A percentile compares a stretch with the other conserved stretches of the same genome.
These are phyloP conservation scores for Frankliniella intonsa DNA, from an alignment of 2,888 invertebrate species.

Conservation along the genomic window DNA sequence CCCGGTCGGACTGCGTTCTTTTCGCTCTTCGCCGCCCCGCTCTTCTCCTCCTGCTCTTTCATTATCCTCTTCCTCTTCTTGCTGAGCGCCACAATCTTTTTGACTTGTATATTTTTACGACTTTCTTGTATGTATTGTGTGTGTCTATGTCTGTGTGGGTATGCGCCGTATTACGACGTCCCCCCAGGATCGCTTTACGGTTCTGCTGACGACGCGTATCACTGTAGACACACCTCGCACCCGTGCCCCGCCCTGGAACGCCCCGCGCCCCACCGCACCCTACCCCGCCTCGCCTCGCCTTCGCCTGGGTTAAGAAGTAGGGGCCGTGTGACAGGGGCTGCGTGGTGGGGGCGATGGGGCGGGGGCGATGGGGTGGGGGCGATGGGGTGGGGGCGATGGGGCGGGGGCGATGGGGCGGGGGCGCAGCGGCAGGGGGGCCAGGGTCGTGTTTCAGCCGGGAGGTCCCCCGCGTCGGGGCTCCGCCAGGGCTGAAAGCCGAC, in stretches of 20 bases:
- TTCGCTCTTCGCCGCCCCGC: not conserved
- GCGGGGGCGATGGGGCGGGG: no score
- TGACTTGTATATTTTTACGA: conserved; percentile 5
- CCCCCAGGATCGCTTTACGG: not conserved
- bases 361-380: no score
- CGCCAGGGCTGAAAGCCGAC: not conserved
- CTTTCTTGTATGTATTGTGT: not conserved
- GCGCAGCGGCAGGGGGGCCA: no score
- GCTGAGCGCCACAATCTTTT: not conserved
- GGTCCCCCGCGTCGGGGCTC: not conserved
- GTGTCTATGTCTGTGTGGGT: not conserved
- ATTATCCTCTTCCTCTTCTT: no score
- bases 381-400: no score
- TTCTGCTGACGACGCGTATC: not conserved
- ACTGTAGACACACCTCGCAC: not conserved
- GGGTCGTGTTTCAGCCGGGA: not conserved
- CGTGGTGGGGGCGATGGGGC: no score
- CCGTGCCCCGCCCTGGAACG: no score
- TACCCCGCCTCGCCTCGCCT: no score
- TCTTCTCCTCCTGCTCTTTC: no score
- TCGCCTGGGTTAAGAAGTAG: no score
- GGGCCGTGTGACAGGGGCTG: no score
- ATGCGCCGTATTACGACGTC: not conserved
- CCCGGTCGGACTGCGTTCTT: not conserved
- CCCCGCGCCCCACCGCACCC: no score